Conservation (phyloP, 2,797 vertebrate species). For the Trachops cirrhosus region DNA sequence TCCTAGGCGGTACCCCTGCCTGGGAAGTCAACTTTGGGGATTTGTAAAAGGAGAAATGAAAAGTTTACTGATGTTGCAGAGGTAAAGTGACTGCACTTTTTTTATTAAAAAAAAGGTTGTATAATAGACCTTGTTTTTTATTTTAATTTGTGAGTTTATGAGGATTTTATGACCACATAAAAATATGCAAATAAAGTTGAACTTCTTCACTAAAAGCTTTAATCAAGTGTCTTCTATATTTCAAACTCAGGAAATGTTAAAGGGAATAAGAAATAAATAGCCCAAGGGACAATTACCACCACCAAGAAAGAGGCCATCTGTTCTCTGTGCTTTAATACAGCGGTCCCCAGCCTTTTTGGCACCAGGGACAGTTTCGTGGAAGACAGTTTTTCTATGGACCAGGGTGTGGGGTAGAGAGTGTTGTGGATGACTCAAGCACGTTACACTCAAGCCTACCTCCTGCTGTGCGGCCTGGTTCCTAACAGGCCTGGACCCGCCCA, state of each 20-base stretch:
- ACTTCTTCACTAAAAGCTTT: not conserved
- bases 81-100: not conserved
- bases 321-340: not conserved
- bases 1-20: not conserved
- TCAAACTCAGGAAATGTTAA: not conserved
- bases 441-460: no score
- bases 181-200: constrained; percentile 16
- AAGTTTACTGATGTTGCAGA: not conserved
- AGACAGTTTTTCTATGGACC: no score
- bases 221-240: not conserved
- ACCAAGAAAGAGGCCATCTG: not conserved
- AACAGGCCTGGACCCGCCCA: no score
- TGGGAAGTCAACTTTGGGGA: not conserved
- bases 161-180: constrained; percentile 38
- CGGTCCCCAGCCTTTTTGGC: no score
- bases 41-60: not conserved
- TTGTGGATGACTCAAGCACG: no score
- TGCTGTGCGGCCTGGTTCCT: no score
- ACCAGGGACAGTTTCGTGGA: no score
- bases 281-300: not conserved
- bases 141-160: constrained; percentile 50
- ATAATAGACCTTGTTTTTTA: constrained; percentile 19
- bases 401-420: no score
- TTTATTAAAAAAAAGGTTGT: not conserved
- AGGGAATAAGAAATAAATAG: not conserved